phyloP scores from a whole-genome alignment of 2,113 vertebrate species.

The Mungos mungo region DNA sequence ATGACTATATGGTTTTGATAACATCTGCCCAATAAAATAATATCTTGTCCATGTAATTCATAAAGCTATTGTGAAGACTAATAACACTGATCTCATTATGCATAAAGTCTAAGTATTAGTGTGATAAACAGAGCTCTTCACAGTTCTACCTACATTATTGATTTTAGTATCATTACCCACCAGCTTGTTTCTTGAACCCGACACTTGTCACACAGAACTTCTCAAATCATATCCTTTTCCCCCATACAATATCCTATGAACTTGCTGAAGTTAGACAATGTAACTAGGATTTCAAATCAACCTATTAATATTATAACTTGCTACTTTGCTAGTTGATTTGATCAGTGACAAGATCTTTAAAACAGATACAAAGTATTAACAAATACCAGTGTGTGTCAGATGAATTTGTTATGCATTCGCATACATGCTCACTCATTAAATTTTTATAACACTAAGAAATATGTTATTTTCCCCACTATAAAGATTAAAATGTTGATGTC shows the following conservation, averaged over 20 bases:
- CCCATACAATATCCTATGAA: not conserved
- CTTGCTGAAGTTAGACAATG: not conserved
- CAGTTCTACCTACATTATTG: not conserved
- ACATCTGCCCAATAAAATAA: not conserved
- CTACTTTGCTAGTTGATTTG: constrained; percentile 18
- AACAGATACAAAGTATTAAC: constrained; percentile 27
- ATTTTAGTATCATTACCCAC: not conserved
- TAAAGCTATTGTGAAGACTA: not conserved
- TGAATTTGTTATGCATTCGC: constrained; percentile 9
- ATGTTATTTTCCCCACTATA: not conserved
- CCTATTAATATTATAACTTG: not conserved
- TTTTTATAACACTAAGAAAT: not conserved
- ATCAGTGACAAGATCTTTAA: constrained; percentile 10
- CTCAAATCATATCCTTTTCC: not conserved
- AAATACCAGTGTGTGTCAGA: not conserved
- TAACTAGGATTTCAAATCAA: constrained; percentile 12
- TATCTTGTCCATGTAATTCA: not conserved
- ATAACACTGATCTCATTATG: not conserved
- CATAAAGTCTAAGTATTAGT: not conserved
- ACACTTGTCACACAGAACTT: not conserved
- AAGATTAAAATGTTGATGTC: not conserved
- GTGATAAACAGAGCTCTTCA: not conserved
- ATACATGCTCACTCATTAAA: not conserved
- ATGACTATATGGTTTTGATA: not conserved
- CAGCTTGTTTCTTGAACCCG: not conserved